A percentile compares a stretch with the other conserved stretches of the same genome.
Evolutionary conservation across 1,140 invertebrate species (phyloP).

Genomic region (Cardiocondyla obscurior): DNA sequence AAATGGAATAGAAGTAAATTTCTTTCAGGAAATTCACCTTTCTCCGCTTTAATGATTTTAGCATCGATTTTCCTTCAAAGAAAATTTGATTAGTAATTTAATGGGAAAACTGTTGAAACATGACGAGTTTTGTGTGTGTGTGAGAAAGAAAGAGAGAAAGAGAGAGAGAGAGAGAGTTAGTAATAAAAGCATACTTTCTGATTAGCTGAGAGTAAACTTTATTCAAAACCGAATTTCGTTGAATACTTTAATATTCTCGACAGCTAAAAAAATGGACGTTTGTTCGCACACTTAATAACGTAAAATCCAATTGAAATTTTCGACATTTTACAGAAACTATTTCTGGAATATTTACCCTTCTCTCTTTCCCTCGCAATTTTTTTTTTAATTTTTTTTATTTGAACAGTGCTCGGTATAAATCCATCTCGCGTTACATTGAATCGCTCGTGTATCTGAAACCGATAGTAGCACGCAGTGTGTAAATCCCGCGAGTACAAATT

Average conservation of each 20-base stretch:
- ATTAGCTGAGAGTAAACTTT: slow-evolving; percentile 17
- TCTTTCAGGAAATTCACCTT: background rate
- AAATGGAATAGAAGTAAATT: background rate
- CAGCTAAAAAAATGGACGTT: background rate
- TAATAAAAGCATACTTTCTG: background rate
- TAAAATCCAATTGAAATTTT: background rate
- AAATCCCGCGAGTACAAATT: slow-evolving; percentile 42
- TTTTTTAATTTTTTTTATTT: background rate
- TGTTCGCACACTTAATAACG: background rate
- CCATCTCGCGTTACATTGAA: background rate
- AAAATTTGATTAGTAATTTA: slow-evolving; percentile 27
- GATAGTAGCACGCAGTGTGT: slow-evolving; percentile 16
- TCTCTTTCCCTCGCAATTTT: too few relatives aligned
- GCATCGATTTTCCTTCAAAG: slow-evolving; percentile 16
- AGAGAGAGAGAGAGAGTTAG: too few relatives aligned
- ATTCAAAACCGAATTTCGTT: background rate
- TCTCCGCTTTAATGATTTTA: slow-evolving; percentile 4
- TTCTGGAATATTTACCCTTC: background rate
- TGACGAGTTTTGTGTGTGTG: background rate
- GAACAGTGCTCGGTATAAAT: background rate
- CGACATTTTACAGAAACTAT: background rate
- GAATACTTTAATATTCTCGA: background rate
- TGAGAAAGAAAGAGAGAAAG: too few relatives aligned
- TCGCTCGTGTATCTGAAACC: slow-evolving; percentile 14
- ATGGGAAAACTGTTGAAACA: slow-evolving; percentile 1